Base-by-base conservation (phyloP, 2,888 invertebrate genomes). In the Julus scanicus region DNA sequence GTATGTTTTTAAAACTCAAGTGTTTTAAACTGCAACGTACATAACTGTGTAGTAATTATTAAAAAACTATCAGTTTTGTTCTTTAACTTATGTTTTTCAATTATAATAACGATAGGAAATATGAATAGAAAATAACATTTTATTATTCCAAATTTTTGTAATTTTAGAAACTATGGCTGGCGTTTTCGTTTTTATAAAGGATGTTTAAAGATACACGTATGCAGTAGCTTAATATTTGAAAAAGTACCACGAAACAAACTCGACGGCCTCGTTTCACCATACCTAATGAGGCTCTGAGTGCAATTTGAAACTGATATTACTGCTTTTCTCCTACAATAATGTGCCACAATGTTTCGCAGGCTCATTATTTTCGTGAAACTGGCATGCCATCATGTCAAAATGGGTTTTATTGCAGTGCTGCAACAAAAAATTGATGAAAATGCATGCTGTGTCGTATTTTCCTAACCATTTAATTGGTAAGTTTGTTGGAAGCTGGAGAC, bases 241-340 rank as follows among this genome's bases (percentile, higher is more conserved):
- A 71, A 71, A 71, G 11, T 1, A 9, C 29, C 20, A 71, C 71
- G 71, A 71, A 71, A 71, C 71, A 4, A 29, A 71, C 20, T 71
- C 29, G 20, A 71, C 29, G 71, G 20, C n/a, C 20, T 71, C 71
- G 20, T 29, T 71, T 71, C 8, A 20, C 71, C 71, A 20, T 20
- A 71, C 71, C 71, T 71, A 71, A 71, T 71, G 71, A 71, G 71
- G 20, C 29, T 71, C 71, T 71, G 20, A 71, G 71, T 29, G 71
- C 71, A 71, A 71, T 71, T 71, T 71, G 71, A 71, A 29, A 71
- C 71, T 71, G 71, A 71, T 71, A 71, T 71, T 71, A 71, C 71
- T 71, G 71, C 71, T n/a, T 71, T 20, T 29, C 71, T 71, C 71
- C 71, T 20, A 71, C 71, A 29, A 71, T 71, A 71, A 71, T 71